Conservation (phyloP, 2,797 vertebrate genomes). For the Smutsia gigantea region DNA sequence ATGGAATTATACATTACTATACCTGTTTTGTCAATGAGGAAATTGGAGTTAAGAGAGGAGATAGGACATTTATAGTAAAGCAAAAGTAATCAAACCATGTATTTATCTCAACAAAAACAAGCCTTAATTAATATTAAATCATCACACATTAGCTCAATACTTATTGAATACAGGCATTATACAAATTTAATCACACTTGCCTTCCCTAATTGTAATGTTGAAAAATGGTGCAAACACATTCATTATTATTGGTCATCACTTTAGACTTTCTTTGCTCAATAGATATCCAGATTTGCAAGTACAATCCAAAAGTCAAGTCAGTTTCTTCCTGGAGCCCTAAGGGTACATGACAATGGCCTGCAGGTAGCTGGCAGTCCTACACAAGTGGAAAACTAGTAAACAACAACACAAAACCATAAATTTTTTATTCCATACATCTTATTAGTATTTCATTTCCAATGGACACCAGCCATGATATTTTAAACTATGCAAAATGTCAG, state of each 20-base stretch:
- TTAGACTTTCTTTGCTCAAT: not conserved
- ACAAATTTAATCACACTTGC: conserved; percentile 14
- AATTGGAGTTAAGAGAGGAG: not conserved
- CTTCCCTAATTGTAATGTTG: not conserved
- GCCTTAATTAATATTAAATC: conserved; percentile 19
- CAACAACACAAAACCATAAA: not conserved
- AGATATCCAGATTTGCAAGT: not conserved
- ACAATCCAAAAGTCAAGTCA: not conserved
- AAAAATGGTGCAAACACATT: not conserved
- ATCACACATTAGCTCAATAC: not conserved
- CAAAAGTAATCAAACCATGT: not conserved
- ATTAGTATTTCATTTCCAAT: not conserved
- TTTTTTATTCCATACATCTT: not conserved
- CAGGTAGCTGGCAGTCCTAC: not conserved
- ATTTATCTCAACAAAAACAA: not conserved
- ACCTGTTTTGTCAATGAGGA: not conserved
- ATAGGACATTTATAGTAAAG: not conserved
- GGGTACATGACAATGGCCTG: not conserved
- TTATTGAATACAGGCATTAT: not conserved
- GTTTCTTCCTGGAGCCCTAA: not conserved
- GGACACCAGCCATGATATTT: not conserved
- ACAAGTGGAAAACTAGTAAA: not conserved
- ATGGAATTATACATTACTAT: not conserved
- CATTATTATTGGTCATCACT: not conserved
- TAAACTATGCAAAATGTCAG: not conserved